Evolutionary conservation across 1,140 invertebrate species (phyloP).

Genomic region (Palaemon carinicauda): DNA sequence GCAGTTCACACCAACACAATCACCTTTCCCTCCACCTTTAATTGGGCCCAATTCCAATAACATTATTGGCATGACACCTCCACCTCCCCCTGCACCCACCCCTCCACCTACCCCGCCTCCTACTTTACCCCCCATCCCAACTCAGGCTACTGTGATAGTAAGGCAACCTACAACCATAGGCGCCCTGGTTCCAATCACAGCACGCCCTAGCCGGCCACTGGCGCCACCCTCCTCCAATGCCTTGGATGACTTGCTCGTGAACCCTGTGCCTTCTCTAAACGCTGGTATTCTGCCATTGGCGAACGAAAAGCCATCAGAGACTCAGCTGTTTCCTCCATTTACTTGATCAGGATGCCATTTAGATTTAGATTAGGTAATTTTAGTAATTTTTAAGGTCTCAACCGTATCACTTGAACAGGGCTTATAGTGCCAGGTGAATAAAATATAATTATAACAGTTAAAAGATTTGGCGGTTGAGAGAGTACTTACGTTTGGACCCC

Average conservation of each 20-base stretch:
- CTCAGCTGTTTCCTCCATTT: constrained; percentile 53
- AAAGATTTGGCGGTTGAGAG: too few species aligned
- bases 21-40: constrained; percentile 16
- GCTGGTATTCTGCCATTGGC: constrained; percentile 55
- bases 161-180: neutral
- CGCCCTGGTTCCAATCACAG: neutral
- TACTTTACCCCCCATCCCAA: neutral
- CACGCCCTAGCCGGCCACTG: neutral
- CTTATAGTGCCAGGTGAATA: too few species aligned
- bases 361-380: too few species aligned
- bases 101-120: neutral
- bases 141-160: neutral
- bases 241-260: constrained; percentile 45
- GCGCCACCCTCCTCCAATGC: constrained; percentile 19
- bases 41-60: constrained; percentile 18
- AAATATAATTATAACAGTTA: too few species aligned
- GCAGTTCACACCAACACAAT: neutral
- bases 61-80: constrained; percentile 40
- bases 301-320: constrained; percentile 44
- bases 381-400: too few species aligned
- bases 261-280: constrained; percentile 53
- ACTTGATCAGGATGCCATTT: neutral
- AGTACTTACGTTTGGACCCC: too few species aligned
- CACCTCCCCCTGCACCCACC: constrained; percentile 10
- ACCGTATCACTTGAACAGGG: too few species aligned